Percentiles rank a stretch among this genome's conserved stretches.
Conservation (phyloP, 2,113 vertebrate species). For the Brachionichthys hirsutus region DNA sequence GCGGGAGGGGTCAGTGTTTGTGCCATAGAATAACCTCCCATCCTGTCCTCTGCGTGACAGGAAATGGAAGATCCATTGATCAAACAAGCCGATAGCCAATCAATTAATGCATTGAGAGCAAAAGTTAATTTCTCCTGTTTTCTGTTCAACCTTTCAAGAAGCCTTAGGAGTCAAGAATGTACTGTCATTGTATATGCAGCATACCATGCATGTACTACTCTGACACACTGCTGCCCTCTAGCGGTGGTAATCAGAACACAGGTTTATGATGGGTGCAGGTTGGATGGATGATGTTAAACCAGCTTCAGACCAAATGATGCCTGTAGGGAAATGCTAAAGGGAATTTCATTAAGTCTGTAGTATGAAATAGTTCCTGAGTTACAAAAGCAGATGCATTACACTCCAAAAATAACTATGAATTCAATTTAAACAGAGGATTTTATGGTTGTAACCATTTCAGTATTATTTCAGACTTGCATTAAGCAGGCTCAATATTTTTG, state of each 20-base stretch:
- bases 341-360: too few species aligned
- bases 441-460: too few species aligned
- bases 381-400: too few species aligned
- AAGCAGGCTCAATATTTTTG: too few species aligned
- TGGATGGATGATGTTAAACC: too few species aligned
- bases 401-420: too few species aligned
- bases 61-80: slow-evolving; percentile 42
- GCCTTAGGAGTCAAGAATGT: not conserved
- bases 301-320: too few species aligned
- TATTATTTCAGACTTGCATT: too few species aligned
- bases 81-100: slow-evolving; percentile 26
- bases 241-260: slow-evolving; percentile 33
- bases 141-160: not conserved
- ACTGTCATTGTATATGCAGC: slow-evolving; percentile 11
- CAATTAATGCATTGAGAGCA: slow-evolving; percentile 10
- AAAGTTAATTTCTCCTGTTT: not conserved
- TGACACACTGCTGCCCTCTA: slow-evolving; percentile 71
- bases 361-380: too few species aligned
- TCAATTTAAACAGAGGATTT: too few species aligned
- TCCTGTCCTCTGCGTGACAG: slow-evolving; percentile 32
- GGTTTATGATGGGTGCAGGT: too few species aligned
- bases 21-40: slow-evolving; percentile 36
- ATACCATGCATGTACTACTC: not conserved
- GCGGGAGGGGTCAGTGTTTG: slow-evolving; percentile 22
- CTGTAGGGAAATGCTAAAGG: too few species aligned